Base-by-base conservation (phyloP, 2,797 vertebrate species). In the Orestias chungarensis region DNA sequence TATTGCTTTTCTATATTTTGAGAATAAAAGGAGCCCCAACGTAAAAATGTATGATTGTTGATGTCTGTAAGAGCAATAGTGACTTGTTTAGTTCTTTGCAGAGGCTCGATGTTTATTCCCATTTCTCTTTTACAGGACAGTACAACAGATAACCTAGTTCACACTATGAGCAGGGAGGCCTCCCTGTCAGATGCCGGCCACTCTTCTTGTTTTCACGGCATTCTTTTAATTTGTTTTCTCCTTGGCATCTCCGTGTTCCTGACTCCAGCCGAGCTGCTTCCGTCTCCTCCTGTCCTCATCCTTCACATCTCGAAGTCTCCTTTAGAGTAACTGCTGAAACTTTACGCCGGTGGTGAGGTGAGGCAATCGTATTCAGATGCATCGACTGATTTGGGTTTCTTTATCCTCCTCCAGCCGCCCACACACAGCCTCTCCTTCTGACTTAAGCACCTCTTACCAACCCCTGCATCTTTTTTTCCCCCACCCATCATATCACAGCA, bases 101-200 rank as follows among this genome's bases (percentile, higher is more conserved):
- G n/a, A n/a, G n/a, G n/a, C n/a, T n/a, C n/a, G n/a, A n/a, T n/a
- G n/a, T n/a, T n/a, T n/a, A n/a, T n/a, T n/a, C n/a, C n/a, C n/a
- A n/a, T n/a, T n/a, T n/a, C n/a, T n/a, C n/a, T n/a, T n/a, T n/a
- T n/a, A n/a, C n/a, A 66, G 31, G 70, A 64, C 25, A 64, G 1
- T 25, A 67, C 42, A 66, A 46, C 20, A 33, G 43, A 38, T 38
- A 5, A 0, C 38, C 49, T 40, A 38, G 25, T 66, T 70, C 59
- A 66, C 69, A 68, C 66, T 29, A 78, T 40, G 44, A 64, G 71
- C 46, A 12, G 80, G 74, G 43, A 78, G 75, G 49, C 57, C 78
- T 68, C 76, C 61, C 73, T 84, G 88, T 85, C 86, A 90, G 91
- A 91, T 80, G 50, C 75, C 52, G 23, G 89, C 86, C 68, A 85